A percentile compares a stretch with the other conserved stretches of the same genome.
Conservation (phyloP, 2,113 vertebrate species). For the Neolamprologus longior region DNA sequence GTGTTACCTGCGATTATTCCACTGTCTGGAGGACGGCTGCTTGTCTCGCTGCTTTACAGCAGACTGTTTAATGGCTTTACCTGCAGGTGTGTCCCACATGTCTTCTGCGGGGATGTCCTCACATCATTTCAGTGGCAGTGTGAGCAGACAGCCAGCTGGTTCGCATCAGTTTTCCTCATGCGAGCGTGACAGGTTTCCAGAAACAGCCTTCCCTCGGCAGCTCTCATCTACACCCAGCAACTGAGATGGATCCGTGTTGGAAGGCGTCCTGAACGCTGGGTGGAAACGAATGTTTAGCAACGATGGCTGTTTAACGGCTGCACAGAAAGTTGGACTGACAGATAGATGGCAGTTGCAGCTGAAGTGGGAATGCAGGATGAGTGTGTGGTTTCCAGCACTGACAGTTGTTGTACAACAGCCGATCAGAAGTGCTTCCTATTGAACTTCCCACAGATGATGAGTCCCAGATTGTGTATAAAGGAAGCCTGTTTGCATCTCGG, state of each 20-base stretch:
- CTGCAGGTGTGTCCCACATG: constrained; percentile 34
- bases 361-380: background rate
- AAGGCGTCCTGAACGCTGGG: background rate
- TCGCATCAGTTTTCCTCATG: constrained; percentile 1
- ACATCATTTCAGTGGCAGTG: background rate
- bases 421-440: background rate
- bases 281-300: background rate
- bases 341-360: background rate
- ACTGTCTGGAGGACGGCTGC: background rate
- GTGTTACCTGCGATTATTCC: background rate
- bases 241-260: background rate
- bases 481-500: background rate
- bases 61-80: constrained; percentile 23
- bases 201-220: background rate
- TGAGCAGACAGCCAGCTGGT: constrained; percentile 22
- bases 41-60: background rate
- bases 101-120: constrained; percentile 8
- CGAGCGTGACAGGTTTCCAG: background rate
- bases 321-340: background rate
- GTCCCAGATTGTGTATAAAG: background rate
- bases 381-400: background rate
- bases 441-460: background rate
- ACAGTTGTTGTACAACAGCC: background rate
- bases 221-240: background rate
- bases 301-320: background rate